Evolutionary conservation across 2,888 invertebrate genomes (phyloP).

Genomic region (Electrophaes corylata): DNA sequence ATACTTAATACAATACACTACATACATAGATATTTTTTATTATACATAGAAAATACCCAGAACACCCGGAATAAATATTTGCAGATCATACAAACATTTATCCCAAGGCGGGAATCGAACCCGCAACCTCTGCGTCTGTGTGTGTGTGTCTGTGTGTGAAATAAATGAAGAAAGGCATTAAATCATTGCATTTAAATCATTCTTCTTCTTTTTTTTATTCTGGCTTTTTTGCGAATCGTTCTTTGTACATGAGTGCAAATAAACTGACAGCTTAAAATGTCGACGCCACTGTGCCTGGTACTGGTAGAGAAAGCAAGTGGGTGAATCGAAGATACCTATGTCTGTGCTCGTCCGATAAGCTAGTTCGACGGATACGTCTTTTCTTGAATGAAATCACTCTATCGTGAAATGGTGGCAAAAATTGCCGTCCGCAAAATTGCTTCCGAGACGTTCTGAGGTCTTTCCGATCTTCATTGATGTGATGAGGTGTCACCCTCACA

Average conservation of each 20-base stretch:
- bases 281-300: slow-evolving; percentile 37
- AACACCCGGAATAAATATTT: too few relatives aligned
- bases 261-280: slow-evolving; percentile 37
- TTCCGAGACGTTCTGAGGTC: slow-evolving; percentile 53
- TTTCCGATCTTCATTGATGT: slow-evolving; percentile 53
- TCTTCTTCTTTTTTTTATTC: too few relatives aligned
- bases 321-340: slow-evolving; percentile 55
- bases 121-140: too few relatives aligned
- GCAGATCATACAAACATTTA: too few relatives aligned
- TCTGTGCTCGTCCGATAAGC: slow-evolving; percentile 60
- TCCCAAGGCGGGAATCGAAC: too few relatives aligned
- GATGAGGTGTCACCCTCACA: slow-evolving; percentile 48
- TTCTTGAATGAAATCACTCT: slow-evolving; percentile 65
- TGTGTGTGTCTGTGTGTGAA: too few relatives aligned
- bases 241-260: slow-evolving; percentile 11
- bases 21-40: too few relatives aligned
- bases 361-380: slow-evolving; percentile 60
- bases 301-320: slow-evolving; percentile 43
- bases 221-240: slow-evolving; percentile 9
- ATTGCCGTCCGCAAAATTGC: slow-evolving; percentile 67
- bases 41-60: too few relatives aligned
- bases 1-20: too few relatives aligned
- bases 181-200: background rate
- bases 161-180: background rate
- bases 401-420: slow-evolving; percentile 69